phyloP scores from a whole-genome alignment of 1,140 invertebrate species.

The Stegodyphus mimosarum region DNA sequence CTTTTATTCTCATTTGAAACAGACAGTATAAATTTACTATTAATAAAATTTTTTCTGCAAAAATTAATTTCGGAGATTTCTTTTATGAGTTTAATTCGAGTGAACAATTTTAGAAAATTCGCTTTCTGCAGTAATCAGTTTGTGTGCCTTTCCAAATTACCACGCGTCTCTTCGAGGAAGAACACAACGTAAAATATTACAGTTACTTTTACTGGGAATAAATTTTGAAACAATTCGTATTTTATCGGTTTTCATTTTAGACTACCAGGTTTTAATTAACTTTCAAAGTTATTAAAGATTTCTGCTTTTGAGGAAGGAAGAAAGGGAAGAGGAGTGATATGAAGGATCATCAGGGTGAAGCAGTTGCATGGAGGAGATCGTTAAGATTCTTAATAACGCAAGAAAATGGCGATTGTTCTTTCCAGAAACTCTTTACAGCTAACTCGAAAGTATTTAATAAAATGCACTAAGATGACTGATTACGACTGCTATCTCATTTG shows the following conservation, averaged over 20 bases:
- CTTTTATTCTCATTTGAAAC: no score
- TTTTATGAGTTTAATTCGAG: no score
- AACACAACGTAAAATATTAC: no score
- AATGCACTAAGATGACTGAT: constrained; percentile 18
- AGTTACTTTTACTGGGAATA: not conserved
- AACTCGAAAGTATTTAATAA: not conserved
- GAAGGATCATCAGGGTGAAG: not conserved
- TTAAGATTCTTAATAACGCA: not conserved
- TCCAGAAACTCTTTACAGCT: constrained; percentile 3
- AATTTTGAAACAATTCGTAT: constrained; percentile 12
- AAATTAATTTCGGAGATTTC: no score
- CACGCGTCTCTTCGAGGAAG: no score
- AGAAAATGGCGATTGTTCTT: constrained; percentile 25
- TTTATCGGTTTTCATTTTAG: constrained; percentile 34
- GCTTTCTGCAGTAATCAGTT: no score
- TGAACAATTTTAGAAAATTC: no score
- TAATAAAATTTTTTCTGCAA: no score
- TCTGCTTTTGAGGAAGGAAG: not conserved
- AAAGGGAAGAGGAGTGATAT: not conserved
- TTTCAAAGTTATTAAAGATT: constrained; percentile 14
- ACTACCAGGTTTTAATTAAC: constrained; percentile 40
- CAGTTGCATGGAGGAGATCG: not conserved
- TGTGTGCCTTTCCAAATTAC: no score
- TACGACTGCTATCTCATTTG: constrained; percentile 26
- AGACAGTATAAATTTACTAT: no score